Evolutionary conservation across 2,797 vertebrate species (phyloP), one percentile per base, ranked within the genome.

Genomic region (Gouania willdenowi): DNA sequence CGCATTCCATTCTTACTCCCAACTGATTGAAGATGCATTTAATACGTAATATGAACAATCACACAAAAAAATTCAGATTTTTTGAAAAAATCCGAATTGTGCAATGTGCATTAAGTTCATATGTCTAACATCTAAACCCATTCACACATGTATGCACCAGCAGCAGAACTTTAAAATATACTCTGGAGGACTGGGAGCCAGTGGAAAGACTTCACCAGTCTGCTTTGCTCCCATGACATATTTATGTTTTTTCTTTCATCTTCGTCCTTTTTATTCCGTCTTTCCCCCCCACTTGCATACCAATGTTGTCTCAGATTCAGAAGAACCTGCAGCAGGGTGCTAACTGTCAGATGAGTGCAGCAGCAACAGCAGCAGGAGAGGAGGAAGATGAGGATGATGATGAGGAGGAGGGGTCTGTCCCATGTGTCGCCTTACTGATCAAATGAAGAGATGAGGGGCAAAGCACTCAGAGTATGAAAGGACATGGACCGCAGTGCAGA

Each of bases 351-450:
- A 59, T 37, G 18, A 26, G 57, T 19, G 52, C 47, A 58, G 55
- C 8, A 8, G 53, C 56, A 60, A 56, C 42, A 34, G 59, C 57
- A 61, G 56, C 41, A 67, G 13, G 39, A 60, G 62, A 65, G 59
- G 49, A 47, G 56, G 63, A 15, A 54, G 23, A 27, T 55, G 66
- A 78, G 79, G 80, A 82, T 77, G 79, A 76, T 20, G 16, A 54
- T 26, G 28, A 57, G 66, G 79, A 81, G 80, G 82, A 79, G 81
- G 76, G 78, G 72, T 79, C 61, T 74, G 73, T 84, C 77, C 71
- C 61, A 40, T 83, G 77, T 81, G 72, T 70, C 43, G 46, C 41
- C 61, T 52, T 64, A 47, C 54, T 62, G 74, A 76, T 76, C 72
- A 69, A 73, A 57, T 78, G 66, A 49, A 71, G 60, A 71, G 71